phyloP scores from a whole-genome alignment of 2,888 invertebrate species.

The Temnothorax ravouxi region DNA sequence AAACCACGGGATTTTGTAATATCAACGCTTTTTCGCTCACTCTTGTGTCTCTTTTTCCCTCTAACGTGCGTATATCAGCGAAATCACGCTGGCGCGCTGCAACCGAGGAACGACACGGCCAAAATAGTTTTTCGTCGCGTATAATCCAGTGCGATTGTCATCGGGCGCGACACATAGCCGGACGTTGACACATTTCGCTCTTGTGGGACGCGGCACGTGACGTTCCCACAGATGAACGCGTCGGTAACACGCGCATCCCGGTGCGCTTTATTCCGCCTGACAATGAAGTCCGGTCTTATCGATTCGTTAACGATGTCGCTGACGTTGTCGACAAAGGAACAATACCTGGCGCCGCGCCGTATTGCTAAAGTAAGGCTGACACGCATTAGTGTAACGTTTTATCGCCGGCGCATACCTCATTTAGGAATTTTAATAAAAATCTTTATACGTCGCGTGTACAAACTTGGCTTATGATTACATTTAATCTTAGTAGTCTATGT shows the following conservation, averaged over 20 bases:
- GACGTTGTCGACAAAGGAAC: constrained; percentile 76
- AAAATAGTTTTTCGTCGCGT: constrained; percentile 58
- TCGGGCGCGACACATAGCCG: constrained; percentile 55
- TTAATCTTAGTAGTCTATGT: not conserved
- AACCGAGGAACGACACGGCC: constrained; percentile 48
- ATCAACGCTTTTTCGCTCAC: constrained; percentile 44
- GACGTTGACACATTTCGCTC: constrained; percentile 65
- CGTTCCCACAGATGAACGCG: constrained; percentile 76
- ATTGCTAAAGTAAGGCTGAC: constrained; percentile 42
- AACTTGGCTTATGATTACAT: not conserved
- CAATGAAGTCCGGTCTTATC: constrained; percentile 81
- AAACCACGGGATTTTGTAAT: constrained; percentile 46
- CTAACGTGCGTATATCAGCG: constrained; percentile 42
- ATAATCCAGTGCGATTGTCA: constrained; percentile 61
- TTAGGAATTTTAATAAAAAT: constrained; percentile 28
- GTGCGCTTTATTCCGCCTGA: constrained; percentile 70
- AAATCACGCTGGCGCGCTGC: constrained; percentile 49
- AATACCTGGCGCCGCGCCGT: constrained; percentile 64
- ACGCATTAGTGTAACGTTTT: constrained; percentile 18
- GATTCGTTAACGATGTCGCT: constrained; percentile 80
- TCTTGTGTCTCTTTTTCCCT: constrained; percentile 14
- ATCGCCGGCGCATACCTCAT: not conserved
- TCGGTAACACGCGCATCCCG: constrained; percentile 76
- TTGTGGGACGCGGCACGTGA: constrained; percentile 70
- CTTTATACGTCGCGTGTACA: not conserved